Conservation (phyloP, 2,113 vertebrate species). For the Gymnobelideus leadbeateri region DNA sequence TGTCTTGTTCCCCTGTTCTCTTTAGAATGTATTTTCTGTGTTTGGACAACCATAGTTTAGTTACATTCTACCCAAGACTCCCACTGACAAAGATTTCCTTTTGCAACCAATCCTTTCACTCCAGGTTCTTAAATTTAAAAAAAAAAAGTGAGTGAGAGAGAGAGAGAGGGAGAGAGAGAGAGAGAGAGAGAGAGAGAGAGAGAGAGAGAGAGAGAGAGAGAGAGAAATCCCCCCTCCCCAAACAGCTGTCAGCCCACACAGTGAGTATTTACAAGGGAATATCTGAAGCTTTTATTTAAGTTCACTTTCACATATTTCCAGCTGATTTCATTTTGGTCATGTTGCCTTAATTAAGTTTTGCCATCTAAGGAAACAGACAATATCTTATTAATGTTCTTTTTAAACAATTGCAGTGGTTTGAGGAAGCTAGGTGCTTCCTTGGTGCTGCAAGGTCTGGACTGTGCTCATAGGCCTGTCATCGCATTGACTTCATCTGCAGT, state of each 20-base stretch:
- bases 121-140: slow-evolving; percentile 42
- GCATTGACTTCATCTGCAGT: background rate
- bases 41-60: slow-evolving; percentile 49
- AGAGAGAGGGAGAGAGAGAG: no score
- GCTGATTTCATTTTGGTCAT: slow-evolving; percentile 67
- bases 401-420: background rate
- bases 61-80: slow-evolving; percentile 45
- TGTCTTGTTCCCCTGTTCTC: slow-evolving; percentile 58
- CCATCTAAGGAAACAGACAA: slow-evolving; percentile 73
- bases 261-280: slow-evolving; percentile 54
- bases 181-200: background rate
- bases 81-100: slow-evolving; percentile 47
- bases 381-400: slow-evolving; percentile 53
- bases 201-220: background rate
- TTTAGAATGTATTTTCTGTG: slow-evolving; percentile 68
- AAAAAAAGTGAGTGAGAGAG: background rate
- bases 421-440: slow-evolving; percentile 23
- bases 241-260: slow-evolving; percentile 77
- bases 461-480: background rate
- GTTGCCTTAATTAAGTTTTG: slow-evolving; percentile 72
- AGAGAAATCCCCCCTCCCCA: slow-evolving; percentile 26
- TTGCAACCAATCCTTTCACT: slow-evolving; percentile 70
- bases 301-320: slow-evolving; percentile 67
- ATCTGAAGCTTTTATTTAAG: slow-evolving; percentile 64
- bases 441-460: slow-evolving; percentile 10